Evolutionary conservation across 2,113 vertebrate species (phyloP).

Genomic region (Neoarius graeffei): DNA sequence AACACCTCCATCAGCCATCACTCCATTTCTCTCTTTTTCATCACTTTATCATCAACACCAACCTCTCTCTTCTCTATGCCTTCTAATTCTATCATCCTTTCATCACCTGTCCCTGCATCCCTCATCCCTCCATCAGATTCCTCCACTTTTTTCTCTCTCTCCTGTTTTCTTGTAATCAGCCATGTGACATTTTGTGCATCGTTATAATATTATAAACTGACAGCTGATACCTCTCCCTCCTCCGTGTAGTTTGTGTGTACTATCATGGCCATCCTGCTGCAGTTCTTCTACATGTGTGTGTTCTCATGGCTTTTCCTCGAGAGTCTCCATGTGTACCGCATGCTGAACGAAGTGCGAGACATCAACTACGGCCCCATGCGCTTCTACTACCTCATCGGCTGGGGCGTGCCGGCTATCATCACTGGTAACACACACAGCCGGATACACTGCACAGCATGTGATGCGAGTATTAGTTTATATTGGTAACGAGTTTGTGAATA

Average conservation of each 20-base stretch:
- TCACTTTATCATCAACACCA: neutral
- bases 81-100: neutral
- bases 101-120: neutral
- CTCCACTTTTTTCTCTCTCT: neutral
- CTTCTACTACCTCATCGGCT: constrained; percentile 94
- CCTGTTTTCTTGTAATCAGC: too few relatives aligned
- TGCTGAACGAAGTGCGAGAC: constrained; percentile 85
- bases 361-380: constrained; percentile 92
- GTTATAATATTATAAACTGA: too few relatives aligned
- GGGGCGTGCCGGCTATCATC: constrained; percentile 92
- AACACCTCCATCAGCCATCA: neutral
- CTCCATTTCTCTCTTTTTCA: neutral
- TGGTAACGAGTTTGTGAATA: neutral
- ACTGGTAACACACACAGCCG: constrained; percentile 75
- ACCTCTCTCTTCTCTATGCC: neutral
- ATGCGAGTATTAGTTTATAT: neutral
- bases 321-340: constrained; percentile 88
- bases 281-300: constrained; percentile 92
- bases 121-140: too few relatives aligned
- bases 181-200: too few relatives aligned
- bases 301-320: constrained; percentile 95
- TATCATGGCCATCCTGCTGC: constrained; percentile 91
- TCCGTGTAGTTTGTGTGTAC: constrained; percentile 87
- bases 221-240: neutral
- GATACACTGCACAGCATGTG: neutral